Percentiles rank a stretch among this genome's conserved stretches.
phyloP scores from a whole-genome alignment of 2,797 vertebrate species.

The Eulemur mongoz region DNA sequence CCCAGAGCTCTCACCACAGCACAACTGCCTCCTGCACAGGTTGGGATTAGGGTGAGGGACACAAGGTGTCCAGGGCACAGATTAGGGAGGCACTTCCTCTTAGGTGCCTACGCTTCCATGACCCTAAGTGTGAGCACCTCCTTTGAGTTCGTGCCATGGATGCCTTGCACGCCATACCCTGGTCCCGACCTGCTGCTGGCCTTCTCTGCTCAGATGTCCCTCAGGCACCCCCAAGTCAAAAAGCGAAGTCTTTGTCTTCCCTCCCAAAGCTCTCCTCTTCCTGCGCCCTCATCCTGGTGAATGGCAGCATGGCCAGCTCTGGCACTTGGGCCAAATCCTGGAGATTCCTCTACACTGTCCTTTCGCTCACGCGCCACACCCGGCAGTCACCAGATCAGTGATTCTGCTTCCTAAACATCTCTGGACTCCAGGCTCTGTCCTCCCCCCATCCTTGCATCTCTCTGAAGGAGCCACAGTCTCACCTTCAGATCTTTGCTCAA shows the following conservation, averaged over 20 bases:
- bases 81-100: not conserved
- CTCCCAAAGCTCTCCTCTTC: not conserved
- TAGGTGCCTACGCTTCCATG: not conserved
- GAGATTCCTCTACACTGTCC: not conserved
- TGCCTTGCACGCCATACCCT: not conserved
- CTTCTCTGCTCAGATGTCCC: not conserved
- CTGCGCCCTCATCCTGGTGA: not conserved
- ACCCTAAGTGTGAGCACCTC: not conserved
- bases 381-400: not conserved
- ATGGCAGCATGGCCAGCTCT: not conserved
- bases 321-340: not conserved
- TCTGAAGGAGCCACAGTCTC: not conserved
- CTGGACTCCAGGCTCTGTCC: not conserved
- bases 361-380: not conserved
- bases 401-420: not conserved
- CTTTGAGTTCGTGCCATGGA: not conserved
- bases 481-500: not conserved
- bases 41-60: accelerated
- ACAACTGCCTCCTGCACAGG: not conserved
- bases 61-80: not conserved
- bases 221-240: not conserved
- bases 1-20: not conserved
- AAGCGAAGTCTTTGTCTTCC: not conserved
- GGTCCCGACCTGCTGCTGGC: not conserved
- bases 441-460: not conserved